Evolutionary conservation across 2,113 vertebrate species (phyloP).

Genomic region (Bujurquina vittata): DNA sequence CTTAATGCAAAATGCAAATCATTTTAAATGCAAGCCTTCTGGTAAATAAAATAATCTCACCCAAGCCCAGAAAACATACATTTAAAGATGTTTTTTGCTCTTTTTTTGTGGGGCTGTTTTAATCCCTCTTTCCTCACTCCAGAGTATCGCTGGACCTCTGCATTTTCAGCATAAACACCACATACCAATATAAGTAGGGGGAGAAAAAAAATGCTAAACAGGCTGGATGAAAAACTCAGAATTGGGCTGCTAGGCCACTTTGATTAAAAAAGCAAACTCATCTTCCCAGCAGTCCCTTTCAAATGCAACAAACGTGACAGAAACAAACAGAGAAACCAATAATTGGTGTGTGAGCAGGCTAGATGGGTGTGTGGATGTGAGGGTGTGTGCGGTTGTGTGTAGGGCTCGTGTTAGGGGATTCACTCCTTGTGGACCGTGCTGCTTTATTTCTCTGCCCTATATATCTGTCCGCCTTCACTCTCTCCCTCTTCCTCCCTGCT

Average conservation of each 20-base stretch:
- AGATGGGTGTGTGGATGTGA: conserved; percentile 25
- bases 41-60: neutral
- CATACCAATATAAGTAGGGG: conserved; percentile 13
- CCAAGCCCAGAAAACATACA: neutral
- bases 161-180: conserved; percentile 28
- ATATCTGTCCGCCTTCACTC: conserved; percentile 70
- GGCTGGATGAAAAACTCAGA: conserved; percentile 36
- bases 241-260: conserved; percentile 63
- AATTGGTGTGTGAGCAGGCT: conserved; percentile 47
- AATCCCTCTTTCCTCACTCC: neutral
- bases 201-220: conserved; percentile 36
- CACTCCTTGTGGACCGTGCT: conserved; percentile 51
- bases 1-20: neutral
- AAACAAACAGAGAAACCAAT: conserved; percentile 56
- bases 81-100: conserved; percentile 6
- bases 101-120: neutral
- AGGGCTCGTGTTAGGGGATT: conserved; percentile 61
- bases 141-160: neutral
- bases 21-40: neutral
- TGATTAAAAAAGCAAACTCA: conserved; percentile 58
- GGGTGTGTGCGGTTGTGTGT: conserved; percentile 8
- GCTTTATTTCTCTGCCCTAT: conserved; percentile 76
- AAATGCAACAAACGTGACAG: conserved; percentile 61
- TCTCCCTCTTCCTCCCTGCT: conserved; percentile 41
- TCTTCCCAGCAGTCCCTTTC: conserved; percentile 58